Evolutionary conservation across 2,113 vertebrate species (phyloP), one percentile per base, ranked within the genome.

Genomic region (Octodon degus): DNA sequence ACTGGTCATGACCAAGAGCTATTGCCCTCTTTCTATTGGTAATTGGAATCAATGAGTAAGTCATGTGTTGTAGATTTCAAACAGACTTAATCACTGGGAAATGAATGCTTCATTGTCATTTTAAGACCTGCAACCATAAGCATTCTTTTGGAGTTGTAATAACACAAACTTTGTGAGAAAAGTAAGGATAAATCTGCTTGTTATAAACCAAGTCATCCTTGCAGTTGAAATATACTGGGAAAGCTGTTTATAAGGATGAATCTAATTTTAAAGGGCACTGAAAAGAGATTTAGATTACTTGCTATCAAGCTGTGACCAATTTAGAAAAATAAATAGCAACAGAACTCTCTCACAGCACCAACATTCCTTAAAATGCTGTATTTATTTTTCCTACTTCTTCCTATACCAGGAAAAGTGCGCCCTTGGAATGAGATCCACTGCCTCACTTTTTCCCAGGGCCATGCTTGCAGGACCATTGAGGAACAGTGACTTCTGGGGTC

Each of bases 51-150:
- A 95, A 58, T 58, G 27, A 6, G 90, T 95, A 55, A 40, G 90
- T 94, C 80, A 93, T 80, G 58, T 79, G 68, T 93, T 87, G 86
- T 67, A 97, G 86, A 84, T 93, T 79, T 96, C 70, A 85, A 70
- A 97, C 70, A 95, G 89, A 98, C 72, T 93, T 93, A 90, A 97
- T 95, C 40, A 93, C 90, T 96, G 68, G 84, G 65, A 98, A 98
- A 87, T 85, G 76, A 97, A 94, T 58, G 14, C 5, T 93, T 97
- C 83, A 94, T 0, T 97, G 96, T 84, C 91, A 93, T 91, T 95
- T 94, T 89, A 96, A 91, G 90, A 22, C 10, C 88, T 92, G 65
- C 94, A 96, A 96, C 55, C 93, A 58, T 63, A 96, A 97, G 89
- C 63, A 97, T 96, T 97, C 94, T n/a, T 40, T 96, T 96, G 25